These are phyloP conservation scores for Cydia pomonella DNA, from an alignment of 1,140 invertebrate species.

Conservation along the genomic window DNA sequence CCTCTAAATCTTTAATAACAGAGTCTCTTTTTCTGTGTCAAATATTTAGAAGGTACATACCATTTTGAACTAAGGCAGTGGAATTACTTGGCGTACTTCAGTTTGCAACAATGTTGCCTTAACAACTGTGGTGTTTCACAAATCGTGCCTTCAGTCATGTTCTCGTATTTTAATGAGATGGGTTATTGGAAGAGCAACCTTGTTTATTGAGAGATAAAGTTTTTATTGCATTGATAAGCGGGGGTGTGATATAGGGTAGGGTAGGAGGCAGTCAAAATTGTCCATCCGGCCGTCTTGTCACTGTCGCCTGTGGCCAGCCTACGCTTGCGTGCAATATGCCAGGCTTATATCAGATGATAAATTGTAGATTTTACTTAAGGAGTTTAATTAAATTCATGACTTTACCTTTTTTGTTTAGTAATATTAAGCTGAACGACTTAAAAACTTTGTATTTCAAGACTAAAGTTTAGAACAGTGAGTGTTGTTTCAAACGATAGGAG, in stretches of 20 bases:
- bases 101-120: slow-evolving; percentile 35
- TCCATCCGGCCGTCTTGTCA: slow-evolving; percentile 2
- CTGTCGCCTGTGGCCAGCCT: slow-evolving; percentile 13
- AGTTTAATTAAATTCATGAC: too few species aligned
- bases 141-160: slow-evolving; percentile 30
- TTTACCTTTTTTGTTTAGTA: too few species aligned
- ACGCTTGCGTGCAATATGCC: not conserved
- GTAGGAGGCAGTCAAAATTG: not conserved
- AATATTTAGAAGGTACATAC: not conserved
- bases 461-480: too few species aligned
- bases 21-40: not conserved
- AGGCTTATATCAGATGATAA: not conserved
- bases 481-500: too few species aligned
- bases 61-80: not conserved
- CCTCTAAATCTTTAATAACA: not conserved
- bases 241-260: not conserved
- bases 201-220: not conserved
- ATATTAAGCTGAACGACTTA: not conserved
- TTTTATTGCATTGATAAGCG: not conserved
- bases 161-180: not conserved
- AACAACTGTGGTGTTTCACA: slow-evolving; percentile 31
- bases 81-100: not conserved
- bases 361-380: not conserved
- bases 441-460: not conserved
- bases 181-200: not conserved